Conservation (phyloP, 2,113 vertebrate species). For the Etheostoma spectabile region DNA sequence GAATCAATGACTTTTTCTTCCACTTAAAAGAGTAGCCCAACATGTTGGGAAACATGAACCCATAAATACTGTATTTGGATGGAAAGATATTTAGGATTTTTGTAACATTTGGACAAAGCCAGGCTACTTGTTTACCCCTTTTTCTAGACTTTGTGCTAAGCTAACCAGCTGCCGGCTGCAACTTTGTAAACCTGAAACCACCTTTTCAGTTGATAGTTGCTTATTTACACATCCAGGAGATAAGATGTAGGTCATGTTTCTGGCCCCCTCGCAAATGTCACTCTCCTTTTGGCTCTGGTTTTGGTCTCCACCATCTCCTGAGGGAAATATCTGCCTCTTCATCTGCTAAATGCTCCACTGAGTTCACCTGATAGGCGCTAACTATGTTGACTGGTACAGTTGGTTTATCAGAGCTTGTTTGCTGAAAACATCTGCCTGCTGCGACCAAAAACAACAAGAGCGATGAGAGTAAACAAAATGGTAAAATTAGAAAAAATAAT, state of each 20-base stretch:
- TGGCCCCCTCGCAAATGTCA: not conserved
- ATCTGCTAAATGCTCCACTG: not conserved
- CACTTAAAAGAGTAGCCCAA: not conserved
- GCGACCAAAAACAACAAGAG: not conserved
- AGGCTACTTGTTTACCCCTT: not conserved
- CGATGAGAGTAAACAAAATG: not conserved
- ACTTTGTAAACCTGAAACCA: not conserved
- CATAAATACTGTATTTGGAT: not conserved
- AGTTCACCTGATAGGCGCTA: not conserved
- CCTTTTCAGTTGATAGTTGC: not conserved
- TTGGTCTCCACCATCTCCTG: not conserved
- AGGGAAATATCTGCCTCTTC: not conserved
- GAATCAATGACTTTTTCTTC: not conserved
- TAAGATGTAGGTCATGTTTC: not conserved
- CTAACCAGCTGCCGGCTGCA: not conserved
- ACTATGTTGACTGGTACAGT: not conserved
- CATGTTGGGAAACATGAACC: not conserved
- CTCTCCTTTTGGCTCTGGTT: not conserved
- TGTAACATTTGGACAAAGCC: not conserved
- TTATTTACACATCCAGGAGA: not conserved
- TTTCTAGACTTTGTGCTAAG: not conserved
- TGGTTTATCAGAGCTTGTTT: not conserved
- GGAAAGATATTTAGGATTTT: not conserved
- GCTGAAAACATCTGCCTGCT: conserved; percentile 2
- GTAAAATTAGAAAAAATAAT: not conserved